Conservation (phyloP, 2,797 vertebrate genomes). For the Hemibagrus guttatus region DNA sequence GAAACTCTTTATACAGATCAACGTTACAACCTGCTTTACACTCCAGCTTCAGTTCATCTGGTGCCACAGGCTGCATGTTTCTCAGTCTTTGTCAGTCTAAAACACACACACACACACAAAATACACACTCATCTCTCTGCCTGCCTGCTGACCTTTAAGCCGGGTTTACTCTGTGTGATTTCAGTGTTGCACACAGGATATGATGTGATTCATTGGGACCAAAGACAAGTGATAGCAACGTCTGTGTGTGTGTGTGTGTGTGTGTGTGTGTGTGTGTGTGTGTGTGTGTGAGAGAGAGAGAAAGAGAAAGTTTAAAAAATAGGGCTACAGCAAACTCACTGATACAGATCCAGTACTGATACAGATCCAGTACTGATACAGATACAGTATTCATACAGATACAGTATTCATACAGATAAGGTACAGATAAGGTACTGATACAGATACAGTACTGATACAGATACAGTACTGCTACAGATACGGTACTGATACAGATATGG, state of each 20-base stretch:
- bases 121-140: neutral
- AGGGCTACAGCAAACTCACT: no score
- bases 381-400: no score
- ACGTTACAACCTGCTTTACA: neutral
- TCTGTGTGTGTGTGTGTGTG: neutral
- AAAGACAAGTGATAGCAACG: no score
- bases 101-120: neutral
- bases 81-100: neutral
- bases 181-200: no score
- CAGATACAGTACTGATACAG: no score
- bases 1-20: neutral
- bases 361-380: neutral
- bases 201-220: no score
- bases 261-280: neutral
- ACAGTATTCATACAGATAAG: no score
- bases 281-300: neutral
- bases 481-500: no score
- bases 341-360: no score
- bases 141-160: neutral
- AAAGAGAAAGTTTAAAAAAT: no score
- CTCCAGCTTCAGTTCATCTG: conserved; percentile 19
- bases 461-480: no score
- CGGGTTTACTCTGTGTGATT: conserved; percentile 14
- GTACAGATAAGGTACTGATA: no score
- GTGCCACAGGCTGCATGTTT: conserved; percentile 6